Percentiles rank a stretch among this genome's conserved stretches.
Evolutionary conservation across 1,140 invertebrate species (phyloP).

Genomic region (Pseudomyrmex cubaensis): DNA sequence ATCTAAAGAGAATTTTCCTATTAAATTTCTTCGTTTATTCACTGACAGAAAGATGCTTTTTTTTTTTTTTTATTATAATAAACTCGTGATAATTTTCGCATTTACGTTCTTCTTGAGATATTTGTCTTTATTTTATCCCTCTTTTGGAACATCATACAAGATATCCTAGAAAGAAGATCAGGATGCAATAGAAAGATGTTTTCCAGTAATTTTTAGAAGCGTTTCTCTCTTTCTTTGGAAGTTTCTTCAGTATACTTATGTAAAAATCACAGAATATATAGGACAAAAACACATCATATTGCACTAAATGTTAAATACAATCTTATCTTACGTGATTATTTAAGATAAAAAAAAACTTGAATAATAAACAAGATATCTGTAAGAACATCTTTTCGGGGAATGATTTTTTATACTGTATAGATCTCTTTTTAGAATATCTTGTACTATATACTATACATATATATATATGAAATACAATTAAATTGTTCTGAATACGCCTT

Average conservation of each 20-base stretch:
- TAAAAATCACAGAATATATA: too few species aligned
- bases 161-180: conserved; percentile 32
- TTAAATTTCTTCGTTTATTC: conserved; percentile 40
- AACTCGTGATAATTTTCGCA: conserved; percentile 13
- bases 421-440: conserved; percentile 47
- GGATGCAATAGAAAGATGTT: neutral
- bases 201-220: conserved; percentile 8
- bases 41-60: conserved; percentile 27
- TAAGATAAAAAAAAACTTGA: too few species aligned
- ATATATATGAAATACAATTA: conserved; percentile 12
- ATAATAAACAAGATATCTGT: neutral
- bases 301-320: neutral
- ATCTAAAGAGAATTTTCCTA: conserved; percentile 26
- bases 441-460: conserved; percentile 21
- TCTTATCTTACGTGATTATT: too few species aligned
- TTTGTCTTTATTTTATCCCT: neutral
- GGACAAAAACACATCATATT: neutral
- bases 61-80: too few species aligned
- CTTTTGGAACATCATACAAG: conserved; percentile 13
- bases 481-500: conserved; percentile 15
- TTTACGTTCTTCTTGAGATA: neutral
- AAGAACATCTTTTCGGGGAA: neutral
- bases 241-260: too few species aligned
- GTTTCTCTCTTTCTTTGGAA: too few species aligned
- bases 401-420: neutral